Evolutionary conservation across 2,888 invertebrate genomes (phyloP), one percentile per base, ranked within the genome.

Genomic region (Fissipunctia ypsillon): DNA sequence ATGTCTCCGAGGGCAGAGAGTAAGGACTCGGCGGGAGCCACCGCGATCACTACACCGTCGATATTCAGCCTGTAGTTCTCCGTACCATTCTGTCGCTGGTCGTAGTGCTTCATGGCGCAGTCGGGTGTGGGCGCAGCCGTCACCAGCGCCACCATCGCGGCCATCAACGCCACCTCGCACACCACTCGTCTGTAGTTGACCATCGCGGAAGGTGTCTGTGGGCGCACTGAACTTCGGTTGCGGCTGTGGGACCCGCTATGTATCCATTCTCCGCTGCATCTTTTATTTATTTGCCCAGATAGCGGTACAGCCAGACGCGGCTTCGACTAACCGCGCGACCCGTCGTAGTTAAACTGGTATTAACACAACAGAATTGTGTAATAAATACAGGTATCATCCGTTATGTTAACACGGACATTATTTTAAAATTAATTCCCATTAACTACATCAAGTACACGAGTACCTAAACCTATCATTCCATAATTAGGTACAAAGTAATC

Each of bases 71-170:
- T 96, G 82, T 97, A 97, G 94, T 98, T 98, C 87, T 98, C 98
- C 0, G 97, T 95, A 2, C 98, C 98, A 89, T 98, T 98, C 91
- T 98, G 98, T 12, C 98, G 94, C 90, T 98, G 98, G 92, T 98
- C 98, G 91, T 97, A 97, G 81, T 87, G 84, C 60, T 70, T 85
- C 50, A 71, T 80, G 7, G 73, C 45, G 67, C 85, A 87, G 76
- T 93, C 91, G n/a, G 90, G 87, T 5, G 90, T 85, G 5, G 93
- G 91, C 0, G 95, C 94, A 0, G 92, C 90, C 3, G 86, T 76
- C 3, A 82, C 87, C 7, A 87, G 71, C 5, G 87, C 84, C 60
- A 89, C 69, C 35, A 91, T 71, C 71, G 86, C 87, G 54, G 89
- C 83, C 35, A 94, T 72, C 68, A 94, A 80, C 74, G 90, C 93